Percentiles rank a stretch among this genome's conserved stretches.
phyloP scores from a whole-genome alignment of 2,113 vertebrate genomes.

The Danio rerio region DNA sequence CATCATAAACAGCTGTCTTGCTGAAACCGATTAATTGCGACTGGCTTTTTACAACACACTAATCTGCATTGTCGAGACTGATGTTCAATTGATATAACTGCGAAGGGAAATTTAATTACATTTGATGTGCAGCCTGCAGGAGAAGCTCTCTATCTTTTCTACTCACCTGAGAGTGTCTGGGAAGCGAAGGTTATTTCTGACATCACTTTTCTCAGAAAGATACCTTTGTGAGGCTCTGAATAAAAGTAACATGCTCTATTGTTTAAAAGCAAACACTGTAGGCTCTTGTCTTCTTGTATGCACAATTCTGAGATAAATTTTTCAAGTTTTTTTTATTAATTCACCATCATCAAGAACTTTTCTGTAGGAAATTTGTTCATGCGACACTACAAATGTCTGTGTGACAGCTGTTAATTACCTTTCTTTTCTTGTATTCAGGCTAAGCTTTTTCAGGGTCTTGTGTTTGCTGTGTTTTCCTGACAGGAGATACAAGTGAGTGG shows the following conservation, averaged over 20 bases:
- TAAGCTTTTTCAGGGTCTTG: neutral
- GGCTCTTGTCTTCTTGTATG: neutral
- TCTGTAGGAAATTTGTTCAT: neutral
- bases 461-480: constrained; percentile 25
- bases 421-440: neutral
- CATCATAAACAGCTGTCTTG: constrained; percentile 42
- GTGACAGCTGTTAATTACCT: neutral
- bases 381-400: neutral
- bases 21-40: constrained; percentile 49
- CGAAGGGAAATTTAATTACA: constrained; percentile 52
- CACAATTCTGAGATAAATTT: neutral
- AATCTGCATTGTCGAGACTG: constrained; percentile 54
- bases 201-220: constrained; percentile 28
- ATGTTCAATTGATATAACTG: constrained; percentile 52
- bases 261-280: constrained; percentile 15
- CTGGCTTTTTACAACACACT: constrained; percentile 45
- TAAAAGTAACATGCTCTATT: constrained; percentile 11
- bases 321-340: neutral
- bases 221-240: constrained; percentile 28
- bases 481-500: neutral
- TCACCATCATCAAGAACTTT: neutral
- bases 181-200: constrained; percentile 37
- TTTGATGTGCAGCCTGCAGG: constrained; percentile 47
- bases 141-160: constrained; percentile 26
- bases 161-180: constrained; percentile 31